A percentile compares a stretch with the other conserved stretches of the same genome.
These are phyloP conservation scores for Micromys minutus DNA, from an alignment of 2,113 vertebrate species.

Conservation along the genomic window DNA sequence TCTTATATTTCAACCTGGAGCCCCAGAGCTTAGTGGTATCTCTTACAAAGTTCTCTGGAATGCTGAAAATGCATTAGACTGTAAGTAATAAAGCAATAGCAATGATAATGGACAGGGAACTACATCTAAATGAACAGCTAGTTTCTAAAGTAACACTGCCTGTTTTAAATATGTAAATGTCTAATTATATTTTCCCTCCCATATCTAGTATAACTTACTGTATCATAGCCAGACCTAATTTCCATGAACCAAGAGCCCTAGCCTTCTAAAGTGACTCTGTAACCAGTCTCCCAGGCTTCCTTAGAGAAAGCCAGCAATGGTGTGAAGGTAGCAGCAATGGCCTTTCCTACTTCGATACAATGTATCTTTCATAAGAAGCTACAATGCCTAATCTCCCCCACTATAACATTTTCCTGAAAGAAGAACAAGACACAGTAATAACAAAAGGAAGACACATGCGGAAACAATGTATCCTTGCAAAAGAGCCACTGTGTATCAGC, in stretches of 20 bases:
- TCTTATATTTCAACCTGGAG: neutral
- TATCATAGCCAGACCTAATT: neutral
- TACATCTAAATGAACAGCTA: neutral
- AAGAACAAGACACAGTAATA: neutral
- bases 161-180: neutral
- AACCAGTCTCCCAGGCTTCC: neutral
- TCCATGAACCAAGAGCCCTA: neutral
- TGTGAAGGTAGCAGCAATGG: neutral
- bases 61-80: neutral
- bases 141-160: neutral
- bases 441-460: neutral
- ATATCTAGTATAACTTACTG: neutral
- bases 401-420: slow-evolving; percentile 8
- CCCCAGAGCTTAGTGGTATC: neutral
- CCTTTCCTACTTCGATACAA: neutral
- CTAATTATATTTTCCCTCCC: neutral
- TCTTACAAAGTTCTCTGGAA: neutral
- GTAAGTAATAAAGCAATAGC: neutral
- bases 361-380: neutral
- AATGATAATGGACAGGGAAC: neutral
- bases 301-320: neutral
- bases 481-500: neutral
- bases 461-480: neutral
- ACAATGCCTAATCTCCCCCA: neutral
- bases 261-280: neutral